Evolutionary conservation across 2,797 vertebrate species (phyloP).

Genomic region (Macrochelys suwanniensis): DNA sequence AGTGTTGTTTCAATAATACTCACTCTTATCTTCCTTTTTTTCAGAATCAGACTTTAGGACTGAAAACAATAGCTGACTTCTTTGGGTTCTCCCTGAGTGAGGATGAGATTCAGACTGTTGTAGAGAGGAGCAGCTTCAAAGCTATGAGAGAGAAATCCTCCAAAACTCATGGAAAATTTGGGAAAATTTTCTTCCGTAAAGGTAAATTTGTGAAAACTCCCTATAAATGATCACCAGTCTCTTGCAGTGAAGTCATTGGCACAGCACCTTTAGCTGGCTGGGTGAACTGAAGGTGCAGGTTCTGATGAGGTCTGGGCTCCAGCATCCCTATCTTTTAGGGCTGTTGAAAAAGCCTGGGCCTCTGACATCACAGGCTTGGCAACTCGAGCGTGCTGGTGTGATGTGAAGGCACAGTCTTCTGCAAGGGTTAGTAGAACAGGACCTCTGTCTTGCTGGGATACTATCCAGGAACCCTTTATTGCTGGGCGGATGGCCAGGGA

Average conservation of each 20-base stretch:
- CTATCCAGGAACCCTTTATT: no score
- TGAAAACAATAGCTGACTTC: conserved; percentile 74
- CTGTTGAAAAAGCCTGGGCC: not conserved
- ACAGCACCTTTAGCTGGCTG: no score
- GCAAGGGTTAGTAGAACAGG: no score
- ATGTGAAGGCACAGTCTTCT: no score
- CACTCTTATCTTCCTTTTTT: not conserved
- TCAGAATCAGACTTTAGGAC: conserved; percentile 68
- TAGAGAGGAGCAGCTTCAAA: conserved; percentile 62
- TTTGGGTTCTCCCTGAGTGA: conserved; percentile 72
- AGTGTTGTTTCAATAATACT: not conserved
- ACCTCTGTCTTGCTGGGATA: no score
- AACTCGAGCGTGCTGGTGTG: no score
- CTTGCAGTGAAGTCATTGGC: no score
- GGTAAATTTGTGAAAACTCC: not conserved
- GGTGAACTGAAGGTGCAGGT: no score
- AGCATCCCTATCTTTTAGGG: conserved; percentile 63
- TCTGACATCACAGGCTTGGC: no score
- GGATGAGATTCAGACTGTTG: conserved; percentile 69
- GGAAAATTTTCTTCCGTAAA: conserved; percentile 70
- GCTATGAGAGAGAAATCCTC: conserved; percentile 55
- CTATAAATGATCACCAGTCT: no score
- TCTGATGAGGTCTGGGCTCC: no score
- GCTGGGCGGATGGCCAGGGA: no score
- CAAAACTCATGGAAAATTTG: not conserved